A percentile compares a stretch with the other conserved stretches of the same genome.
phyloP scores from a whole-genome alignment of 2,888 invertebrate genomes.

The Lacanobia wlatinum region DNA sequence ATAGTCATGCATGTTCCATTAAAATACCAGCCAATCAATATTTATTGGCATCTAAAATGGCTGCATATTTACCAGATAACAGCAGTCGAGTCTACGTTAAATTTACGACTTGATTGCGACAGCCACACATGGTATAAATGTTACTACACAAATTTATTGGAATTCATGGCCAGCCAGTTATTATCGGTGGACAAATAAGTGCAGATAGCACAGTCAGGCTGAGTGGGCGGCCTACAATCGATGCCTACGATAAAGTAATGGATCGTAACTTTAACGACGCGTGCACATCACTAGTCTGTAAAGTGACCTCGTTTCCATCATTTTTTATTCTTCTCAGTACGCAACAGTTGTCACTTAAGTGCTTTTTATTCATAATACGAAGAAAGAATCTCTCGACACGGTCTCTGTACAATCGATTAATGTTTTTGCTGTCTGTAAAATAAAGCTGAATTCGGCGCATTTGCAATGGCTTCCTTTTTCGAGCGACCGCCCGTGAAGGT shows the following conservation, averaged over 20 bases:
- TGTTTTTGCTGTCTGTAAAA: slow-evolving; percentile 66
- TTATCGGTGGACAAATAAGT: slow-evolving; percentile 67
- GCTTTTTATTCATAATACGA: slow-evolving; percentile 58
- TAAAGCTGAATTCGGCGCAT: slow-evolving; percentile 68
- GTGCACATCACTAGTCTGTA: slow-evolving; percentile 68
- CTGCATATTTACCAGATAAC: slow-evolving; percentile 60
- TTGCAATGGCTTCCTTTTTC: slow-evolving; percentile 73
- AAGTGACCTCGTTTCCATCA: slow-evolving; percentile 73
- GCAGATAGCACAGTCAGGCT: slow-evolving; percentile 59
- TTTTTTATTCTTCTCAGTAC: slow-evolving; percentile 73
- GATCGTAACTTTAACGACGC: slow-evolving; percentile 61
- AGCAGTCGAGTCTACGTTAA: slow-evolving; percentile 51
- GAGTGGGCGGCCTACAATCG: slow-evolving; percentile 62
- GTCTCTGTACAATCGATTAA: slow-evolving; percentile 70
- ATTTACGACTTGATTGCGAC: slow-evolving; percentile 64
- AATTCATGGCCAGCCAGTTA: slow-evolving; percentile 72
- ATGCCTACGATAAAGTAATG: slow-evolving; percentile 60
- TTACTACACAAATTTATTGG: slow-evolving; percentile 68
- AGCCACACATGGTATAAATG: slow-evolving; percentile 56
- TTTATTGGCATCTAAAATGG: slow-evolving; percentile 61
- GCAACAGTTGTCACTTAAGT: slow-evolving; percentile 63
- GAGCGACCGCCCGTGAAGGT: slow-evolving; percentile 72
- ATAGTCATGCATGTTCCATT: slow-evolving; percentile 54
- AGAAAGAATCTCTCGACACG: slow-evolving; percentile 67
- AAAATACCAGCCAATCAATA: slow-evolving; percentile 50